Percentiles rank a stretch among this genome's conserved stretches.
These are phyloP conservation scores for Acromyrmex echinatior DNA, from an alignment of 1,140 invertebrate species.

Conservation along the genomic window DNA sequence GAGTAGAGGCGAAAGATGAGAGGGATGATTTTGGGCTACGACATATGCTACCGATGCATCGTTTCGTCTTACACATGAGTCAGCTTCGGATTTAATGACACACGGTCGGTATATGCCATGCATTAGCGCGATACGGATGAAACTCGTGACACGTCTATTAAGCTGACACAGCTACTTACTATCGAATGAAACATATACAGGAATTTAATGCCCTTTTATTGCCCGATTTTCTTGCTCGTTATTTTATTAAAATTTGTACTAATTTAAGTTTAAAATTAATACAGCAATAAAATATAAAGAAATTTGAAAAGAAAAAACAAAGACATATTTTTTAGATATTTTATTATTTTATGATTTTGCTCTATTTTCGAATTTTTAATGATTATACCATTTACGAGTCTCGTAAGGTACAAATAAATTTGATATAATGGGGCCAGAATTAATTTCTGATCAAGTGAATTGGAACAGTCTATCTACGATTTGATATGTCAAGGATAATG, in stretches of 20 bases:
- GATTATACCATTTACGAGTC: neutral
- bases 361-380: neutral
- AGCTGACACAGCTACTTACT: neutral
- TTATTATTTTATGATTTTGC: neutral
- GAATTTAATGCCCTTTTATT: neutral
- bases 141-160: constrained; percentile 23
- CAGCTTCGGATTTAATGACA: constrained; percentile 51
- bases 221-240: neutral
- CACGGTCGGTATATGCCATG: neutral
- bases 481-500: constrained; percentile 67
- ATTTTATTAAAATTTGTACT: neutral
- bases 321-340: neutral
- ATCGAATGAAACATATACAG: constrained; percentile 13
- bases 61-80: constrained; percentile 45
- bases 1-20: neutral
- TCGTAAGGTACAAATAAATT: neutral
- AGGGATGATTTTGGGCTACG: constrained; percentile 32
- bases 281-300: neutral
- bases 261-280: neutral
- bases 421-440: neutral
- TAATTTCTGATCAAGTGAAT: constrained; percentile 55
- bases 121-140: constrained; percentile 23
- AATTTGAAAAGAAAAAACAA: neutral
- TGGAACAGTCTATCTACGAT: constrained; percentile 43
- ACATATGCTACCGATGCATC: constrained; percentile 31